phyloP scores from a whole-genome alignment of 2,113 vertebrate genomes.

The Platanista minor region DNA sequence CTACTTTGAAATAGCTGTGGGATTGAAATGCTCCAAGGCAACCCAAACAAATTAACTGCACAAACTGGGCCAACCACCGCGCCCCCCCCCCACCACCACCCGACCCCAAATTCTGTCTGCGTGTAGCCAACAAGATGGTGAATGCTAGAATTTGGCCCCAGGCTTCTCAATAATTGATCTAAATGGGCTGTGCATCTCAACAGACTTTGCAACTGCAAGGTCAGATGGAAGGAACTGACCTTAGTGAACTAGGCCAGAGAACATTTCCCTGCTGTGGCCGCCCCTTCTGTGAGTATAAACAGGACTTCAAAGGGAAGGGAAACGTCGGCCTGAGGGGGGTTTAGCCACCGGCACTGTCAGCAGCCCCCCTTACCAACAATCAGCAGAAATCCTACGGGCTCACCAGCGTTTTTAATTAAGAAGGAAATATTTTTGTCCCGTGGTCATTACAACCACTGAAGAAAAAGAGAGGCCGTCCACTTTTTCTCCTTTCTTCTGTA shows the following conservation, averaged over 20 bases:
- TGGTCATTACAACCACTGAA: not conserved
- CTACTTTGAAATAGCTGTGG: not conserved
- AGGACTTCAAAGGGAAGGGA: not conserved
- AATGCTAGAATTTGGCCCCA: not conserved
- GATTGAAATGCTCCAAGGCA: not conserved
- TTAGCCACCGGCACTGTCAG: not conserved
- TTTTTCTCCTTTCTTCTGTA: constrained; percentile 55
- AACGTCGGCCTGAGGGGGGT: not conserved
- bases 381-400: not conserved
- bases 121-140: not conserved
- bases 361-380: not conserved
- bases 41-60: not conserved
- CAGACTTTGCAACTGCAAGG: not conserved
- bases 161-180: not conserved
- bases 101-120: not conserved
- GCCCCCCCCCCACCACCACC: rapidly evolving
- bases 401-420: not conserved
- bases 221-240: not conserved
- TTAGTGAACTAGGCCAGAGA: not conserved
- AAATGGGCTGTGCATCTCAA: not conserved
- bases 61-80: rapidly evolving
- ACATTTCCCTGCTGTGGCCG: not conserved
- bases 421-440: not conserved
- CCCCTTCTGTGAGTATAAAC: not conserved
- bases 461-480: constrained; percentile 50